Evolutionary conservation across 2,113 vertebrate species (phyloP), one percentile per base, ranked within the genome.

Genomic region (Struthidea cinerea): DNA sequence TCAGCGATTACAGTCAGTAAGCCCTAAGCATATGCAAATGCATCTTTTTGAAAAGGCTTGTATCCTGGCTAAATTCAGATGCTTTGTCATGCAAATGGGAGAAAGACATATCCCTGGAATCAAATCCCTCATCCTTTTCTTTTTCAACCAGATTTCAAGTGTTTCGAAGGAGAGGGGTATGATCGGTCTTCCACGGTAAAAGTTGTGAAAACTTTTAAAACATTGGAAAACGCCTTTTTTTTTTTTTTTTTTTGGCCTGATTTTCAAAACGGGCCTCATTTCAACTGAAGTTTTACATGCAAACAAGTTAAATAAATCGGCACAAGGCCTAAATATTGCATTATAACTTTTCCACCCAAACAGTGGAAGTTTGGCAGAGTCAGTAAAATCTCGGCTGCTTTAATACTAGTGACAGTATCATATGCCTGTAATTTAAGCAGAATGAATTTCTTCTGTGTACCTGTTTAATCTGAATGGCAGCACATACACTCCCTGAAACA

Each of bases 71-170:
- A 94, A 94, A 92, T 94, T 94, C 94, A 91, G 73, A 75, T 42
- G 69, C 56, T 95, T 96, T 95, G 86, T 95, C 93, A 94, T 95
- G 94, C 80, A 94, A 95, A 96, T 81, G 5, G 6, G 2, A 89
- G 47, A 89, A 93, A 84, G 81, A 81, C 59, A 96, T 39, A 75
- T 84, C 65, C 84, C 74, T 89, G 65, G 81, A 91, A 89, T 82
- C 71, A 84, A 94, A 94, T n/a, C 64, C 60, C 44, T 78, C 84
- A 56, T 59, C 59, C 79, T 77, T 86, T 89, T 28, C 53, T 44
- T 50, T 69, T 73, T 52, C 83, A 75, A 55, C 35, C 19, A 20
- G 22, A 82, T 89, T 87, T 68, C 22, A 68, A 52, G 55, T 37
- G 63, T 61, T 86, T 24, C 2, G 1, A 78, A 81, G 39, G 33